Evolutionary conservation across 2,888 invertebrate species (phyloP).

Genomic region (Automeris io): DNA sequence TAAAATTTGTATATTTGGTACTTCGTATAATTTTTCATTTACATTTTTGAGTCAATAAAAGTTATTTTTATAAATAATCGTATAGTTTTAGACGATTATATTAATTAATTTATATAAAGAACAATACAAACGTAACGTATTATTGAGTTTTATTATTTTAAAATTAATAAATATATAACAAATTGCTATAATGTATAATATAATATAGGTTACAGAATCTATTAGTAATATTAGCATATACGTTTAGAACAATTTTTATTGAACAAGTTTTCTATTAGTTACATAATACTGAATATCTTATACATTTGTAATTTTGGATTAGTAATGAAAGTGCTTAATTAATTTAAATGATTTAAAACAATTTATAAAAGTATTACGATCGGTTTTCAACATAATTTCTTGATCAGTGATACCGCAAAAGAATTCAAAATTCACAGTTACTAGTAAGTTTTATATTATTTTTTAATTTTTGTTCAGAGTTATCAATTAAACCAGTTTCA

Average conservation of each 20-base stretch:
- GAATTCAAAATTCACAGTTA: no score
- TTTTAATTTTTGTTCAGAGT: no score
- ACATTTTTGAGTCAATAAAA: conserved; percentile 70
- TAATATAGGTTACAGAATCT: conserved; percentile 47
- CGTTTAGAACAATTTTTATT: conserved; percentile 70
- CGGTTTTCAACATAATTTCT: no score
- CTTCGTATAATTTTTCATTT: conserved; percentile 75
- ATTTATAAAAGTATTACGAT: not conserved
- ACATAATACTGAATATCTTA: conserved; percentile 38
- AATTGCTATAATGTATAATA: conserved; percentile 37
- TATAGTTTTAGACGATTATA: conserved; percentile 57
- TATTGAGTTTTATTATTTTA: conserved; percentile 37
- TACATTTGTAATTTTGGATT: conserved; percentile 17
- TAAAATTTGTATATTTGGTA: conserved; percentile 77
- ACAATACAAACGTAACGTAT: conserved; percentile 61
- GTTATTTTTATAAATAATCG: conserved; percentile 42
- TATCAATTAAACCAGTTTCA: no score
- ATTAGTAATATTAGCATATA: conserved; percentile 50
- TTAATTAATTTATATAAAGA: conserved; percentile 52
- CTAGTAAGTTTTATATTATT: no score
- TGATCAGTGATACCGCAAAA: no score
- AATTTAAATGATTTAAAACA: conserved; percentile 19
- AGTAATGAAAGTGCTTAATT: not conserved
- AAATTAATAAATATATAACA: conserved; percentile 64
- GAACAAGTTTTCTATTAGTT: conserved; percentile 54